A percentile compares a stretch with the other conserved stretches of the same genome.
phyloP scores from a whole-genome alignment of 1,140 invertebrate genomes.

The Plectus sambesii region DNA sequence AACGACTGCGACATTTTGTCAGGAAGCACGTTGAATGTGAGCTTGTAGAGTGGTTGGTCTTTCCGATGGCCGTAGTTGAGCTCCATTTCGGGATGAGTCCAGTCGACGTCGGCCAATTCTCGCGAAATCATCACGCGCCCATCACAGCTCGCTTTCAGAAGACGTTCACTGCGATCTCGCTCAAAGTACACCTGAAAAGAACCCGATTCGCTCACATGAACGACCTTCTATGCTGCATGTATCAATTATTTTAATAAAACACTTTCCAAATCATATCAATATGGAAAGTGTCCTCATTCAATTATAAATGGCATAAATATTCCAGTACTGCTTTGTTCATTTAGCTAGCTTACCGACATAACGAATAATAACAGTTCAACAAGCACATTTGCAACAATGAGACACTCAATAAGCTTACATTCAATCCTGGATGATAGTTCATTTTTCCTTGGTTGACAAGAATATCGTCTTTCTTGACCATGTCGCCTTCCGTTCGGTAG shows the following conservation, averaged over 20 bases:
- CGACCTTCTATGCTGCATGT: no score
- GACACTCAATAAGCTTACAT: constrained; percentile 27
- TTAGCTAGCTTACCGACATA: no score
- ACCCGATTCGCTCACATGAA: no score
- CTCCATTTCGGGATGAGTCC: neutral
- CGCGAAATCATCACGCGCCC: constrained; percentile 25
- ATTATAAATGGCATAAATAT: neutral
- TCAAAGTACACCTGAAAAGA: constrained; percentile 28
- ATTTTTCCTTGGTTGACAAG: constrained; percentile 33
- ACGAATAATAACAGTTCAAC: neutral
- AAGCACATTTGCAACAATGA: neutral
- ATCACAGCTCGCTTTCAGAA: constrained; percentile 27
- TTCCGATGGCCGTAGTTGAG: neutral
- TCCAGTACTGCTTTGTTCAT: no score
- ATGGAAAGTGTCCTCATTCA: no score
- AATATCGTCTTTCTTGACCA: constrained; percentile 32
- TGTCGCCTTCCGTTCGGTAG: constrained; percentile 38
- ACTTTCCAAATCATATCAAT: no score
- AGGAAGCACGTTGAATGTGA: neutral
- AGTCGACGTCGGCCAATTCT: constrained; percentile 2
- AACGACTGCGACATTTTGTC: neutral
- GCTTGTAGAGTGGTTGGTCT: neutral
- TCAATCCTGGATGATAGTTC: constrained; percentile 42
- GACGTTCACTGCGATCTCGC: constrained; percentile 21
- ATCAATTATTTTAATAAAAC: no score